Evolutionary conservation across 2,888 invertebrate species (phyloP), one percentile per base, ranked within the genome.

Genomic region (Ischnus inquisitorius): DNA sequence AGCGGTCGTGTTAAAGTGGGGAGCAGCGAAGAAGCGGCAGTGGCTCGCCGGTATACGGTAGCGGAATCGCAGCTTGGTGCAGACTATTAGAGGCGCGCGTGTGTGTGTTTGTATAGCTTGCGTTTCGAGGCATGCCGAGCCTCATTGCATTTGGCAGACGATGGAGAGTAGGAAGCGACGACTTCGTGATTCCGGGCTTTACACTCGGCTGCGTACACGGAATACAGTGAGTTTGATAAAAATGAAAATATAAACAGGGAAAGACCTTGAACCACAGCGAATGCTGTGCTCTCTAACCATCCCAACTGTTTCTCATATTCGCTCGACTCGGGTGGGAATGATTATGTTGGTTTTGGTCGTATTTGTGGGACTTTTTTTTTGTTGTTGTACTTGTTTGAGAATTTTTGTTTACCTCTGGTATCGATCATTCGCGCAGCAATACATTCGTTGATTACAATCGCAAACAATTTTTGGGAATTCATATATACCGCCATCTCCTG

Each of bases 121-220:
- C 14, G 43, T 48, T 54, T 57, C 14, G n/a, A 46, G 71, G 87
- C 82, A 98, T 98, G 97, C 97, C 97, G 85, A 97, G 97, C 87
- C 95, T 98, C 88, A 95, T 97, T 87, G 97, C 96, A 82, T 97
- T 97, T 93, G 95, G 96, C 89, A 95, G 97, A 90, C 95, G 97
- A 87, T 97, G 97, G 97, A 96, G 96, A 88, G 96, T 97, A 72
- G 97, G 97, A 85, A 97, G 97, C 86, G 97, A 97, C 94, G 97
- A 97, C 94, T 94, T 98, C 86, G 96, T 97, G 82, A 96, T 97
- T 68, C 97, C 97, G n/a, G 97, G 96, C 82, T 95, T 96, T 87
- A 95, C 96, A 91, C 95, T 97, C 76, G 95, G 96, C 91, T 93
- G 95, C 77, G 94, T 97, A 88, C 97, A 97, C 93, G 92, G 95